These are phyloP conservation scores for Amblyteles armatorius DNA, from an alignment of 2,888 invertebrate genomes.

Conservation along the genomic window DNA sequence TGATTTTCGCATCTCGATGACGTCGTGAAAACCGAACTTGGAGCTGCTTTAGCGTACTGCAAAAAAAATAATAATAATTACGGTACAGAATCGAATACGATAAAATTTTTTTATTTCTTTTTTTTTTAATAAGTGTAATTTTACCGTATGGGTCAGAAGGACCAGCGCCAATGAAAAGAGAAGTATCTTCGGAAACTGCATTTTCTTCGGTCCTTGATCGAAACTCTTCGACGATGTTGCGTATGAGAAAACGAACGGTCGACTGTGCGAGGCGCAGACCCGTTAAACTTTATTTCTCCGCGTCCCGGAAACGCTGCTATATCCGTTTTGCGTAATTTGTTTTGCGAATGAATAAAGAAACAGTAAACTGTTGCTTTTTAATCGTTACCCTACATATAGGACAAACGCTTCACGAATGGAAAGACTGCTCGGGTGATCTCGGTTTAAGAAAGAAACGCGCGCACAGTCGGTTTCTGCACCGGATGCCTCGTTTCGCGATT, in stretches of 20 bases:
- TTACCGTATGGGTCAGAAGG: slow-evolving; percentile 35
- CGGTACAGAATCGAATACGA: background rate
- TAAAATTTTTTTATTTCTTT: background rate
- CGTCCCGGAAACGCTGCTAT: slow-evolving; percentile 32
- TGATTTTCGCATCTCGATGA: slow-evolving; percentile 16
- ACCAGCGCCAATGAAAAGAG: background rate
- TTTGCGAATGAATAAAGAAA: slow-evolving; percentile 26
- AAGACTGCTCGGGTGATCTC: slow-evolving; percentile 21
- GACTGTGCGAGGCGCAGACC: slow-evolving; percentile 13
- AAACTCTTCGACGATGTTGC: background rate
- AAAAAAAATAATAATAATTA: background rate
- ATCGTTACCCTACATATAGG: slow-evolving; percentile 22
- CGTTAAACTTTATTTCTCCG: background rate
- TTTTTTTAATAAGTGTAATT: background rate
- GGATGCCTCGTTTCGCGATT: slow-evolving; percentile 36
- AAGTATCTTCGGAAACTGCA: slow-evolving; percentile 34
- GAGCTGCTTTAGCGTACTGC: slow-evolving; percentile 56
- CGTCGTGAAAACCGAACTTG: slow-evolving; percentile 20
- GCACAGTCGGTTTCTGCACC: background rate
- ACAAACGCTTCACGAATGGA: slow-evolving; percentile 1
- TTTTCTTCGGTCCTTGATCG: slow-evolving; percentile 3
- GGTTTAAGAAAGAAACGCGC: background rate
- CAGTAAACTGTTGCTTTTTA: slow-evolving; percentile 34
- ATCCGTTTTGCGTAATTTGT: slow-evolving; percentile 36
- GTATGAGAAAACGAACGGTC: slow-evolving; percentile 24